phyloP scores from a whole-genome alignment of 2,113 vertebrate species.

The Gadus chalcogrammus region DNA sequence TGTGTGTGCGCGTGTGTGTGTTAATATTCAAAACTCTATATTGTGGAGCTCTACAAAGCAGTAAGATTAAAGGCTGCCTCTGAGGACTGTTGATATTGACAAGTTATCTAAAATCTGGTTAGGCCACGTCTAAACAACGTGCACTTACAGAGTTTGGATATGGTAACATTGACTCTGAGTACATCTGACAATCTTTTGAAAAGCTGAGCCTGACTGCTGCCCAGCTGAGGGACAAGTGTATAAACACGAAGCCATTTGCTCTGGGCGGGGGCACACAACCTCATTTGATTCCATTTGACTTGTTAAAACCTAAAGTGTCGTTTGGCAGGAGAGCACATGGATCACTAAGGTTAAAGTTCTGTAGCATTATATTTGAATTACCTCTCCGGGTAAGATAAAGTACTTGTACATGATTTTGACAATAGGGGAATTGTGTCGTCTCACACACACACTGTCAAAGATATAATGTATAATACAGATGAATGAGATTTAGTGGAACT shows the following conservation, averaged over 20 bases:
- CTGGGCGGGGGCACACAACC: slow-evolving; percentile 48
- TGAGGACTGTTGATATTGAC: slow-evolving; percentile 47
- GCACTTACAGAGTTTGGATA: slow-evolving; percentile 67
- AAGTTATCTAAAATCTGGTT: slow-evolving; percentile 60
- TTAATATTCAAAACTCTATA: neutral
- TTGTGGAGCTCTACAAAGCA: slow-evolving; percentile 19
- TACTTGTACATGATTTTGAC: too few relatives aligned
- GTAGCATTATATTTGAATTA: neutral
- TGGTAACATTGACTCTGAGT: slow-evolving; percentile 38
- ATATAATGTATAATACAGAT: neutral
- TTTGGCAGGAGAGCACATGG: neutral
- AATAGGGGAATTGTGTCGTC: too few relatives aligned
- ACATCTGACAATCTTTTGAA: slow-evolving; percentile 59
- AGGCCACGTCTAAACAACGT: slow-evolving; percentile 66
- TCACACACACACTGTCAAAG: neutral
- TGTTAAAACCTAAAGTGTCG: slow-evolving; percentile 37
- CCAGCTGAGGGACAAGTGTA: slow-evolving; percentile 72
- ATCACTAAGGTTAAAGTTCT: slow-evolving; percentile 1
- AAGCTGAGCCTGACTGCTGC: slow-evolving; percentile 55
- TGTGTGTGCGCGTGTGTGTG: neutral
- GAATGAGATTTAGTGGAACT: too few relatives aligned
- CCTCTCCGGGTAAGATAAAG: neutral
- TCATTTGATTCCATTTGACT: slow-evolving; percentile 57
- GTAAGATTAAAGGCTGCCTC: slow-evolving; percentile 40
- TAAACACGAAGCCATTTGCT: slow-evolving; percentile 74